These are phyloP conservation scores for Protomyctophum bolini DNA, from an alignment of 2,113 vertebrate species.

Conservation along the genomic window DNA sequence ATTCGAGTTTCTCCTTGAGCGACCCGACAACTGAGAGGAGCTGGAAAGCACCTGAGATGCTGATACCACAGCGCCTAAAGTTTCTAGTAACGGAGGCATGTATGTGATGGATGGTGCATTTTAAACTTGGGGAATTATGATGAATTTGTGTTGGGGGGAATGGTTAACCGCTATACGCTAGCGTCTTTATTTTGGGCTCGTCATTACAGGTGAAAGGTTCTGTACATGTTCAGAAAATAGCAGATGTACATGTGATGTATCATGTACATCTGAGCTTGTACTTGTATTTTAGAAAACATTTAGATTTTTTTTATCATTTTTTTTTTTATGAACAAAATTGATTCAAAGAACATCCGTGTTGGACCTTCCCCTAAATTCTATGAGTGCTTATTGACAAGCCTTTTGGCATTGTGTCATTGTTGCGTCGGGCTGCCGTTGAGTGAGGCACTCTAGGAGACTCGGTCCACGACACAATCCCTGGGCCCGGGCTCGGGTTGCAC, in stretches of 20 bases:
- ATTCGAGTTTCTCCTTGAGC: constrained; percentile 5
- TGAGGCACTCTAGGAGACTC: constrained; percentile 68
- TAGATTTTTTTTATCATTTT: background rate
- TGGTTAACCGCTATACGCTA: no score
- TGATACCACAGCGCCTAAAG: constrained; percentile 6
- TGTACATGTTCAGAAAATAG: no score
- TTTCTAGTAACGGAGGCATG: background rate
- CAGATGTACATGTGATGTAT: no score
- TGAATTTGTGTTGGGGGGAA: no score
- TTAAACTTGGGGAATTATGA: no score
- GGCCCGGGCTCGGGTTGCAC: constrained; percentile 74
- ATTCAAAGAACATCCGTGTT: constrained; percentile 45
- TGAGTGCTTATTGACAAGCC: constrained; percentile 49
- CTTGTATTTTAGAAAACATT: background rate
- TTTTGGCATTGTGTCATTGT: constrained; percentile 51
- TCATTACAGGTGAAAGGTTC: no score
- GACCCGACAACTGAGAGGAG: constrained; percentile 9
- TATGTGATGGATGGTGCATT: background rate
- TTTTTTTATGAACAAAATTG: background rate
- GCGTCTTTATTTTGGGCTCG: no score
- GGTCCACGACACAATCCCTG: constrained; percentile 79
- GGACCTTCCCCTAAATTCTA: constrained; percentile 27
- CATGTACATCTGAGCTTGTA: no score
- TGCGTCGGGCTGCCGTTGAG: constrained; percentile 42
- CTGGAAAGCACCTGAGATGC: constrained; percentile 33